Percentiles rank a stretch among this genome's conserved stretches.
These are phyloP conservation scores for Callitettix versicolor DNA, from an alignment of 1,140 invertebrate genomes.

Conservation along the genomic window DNA sequence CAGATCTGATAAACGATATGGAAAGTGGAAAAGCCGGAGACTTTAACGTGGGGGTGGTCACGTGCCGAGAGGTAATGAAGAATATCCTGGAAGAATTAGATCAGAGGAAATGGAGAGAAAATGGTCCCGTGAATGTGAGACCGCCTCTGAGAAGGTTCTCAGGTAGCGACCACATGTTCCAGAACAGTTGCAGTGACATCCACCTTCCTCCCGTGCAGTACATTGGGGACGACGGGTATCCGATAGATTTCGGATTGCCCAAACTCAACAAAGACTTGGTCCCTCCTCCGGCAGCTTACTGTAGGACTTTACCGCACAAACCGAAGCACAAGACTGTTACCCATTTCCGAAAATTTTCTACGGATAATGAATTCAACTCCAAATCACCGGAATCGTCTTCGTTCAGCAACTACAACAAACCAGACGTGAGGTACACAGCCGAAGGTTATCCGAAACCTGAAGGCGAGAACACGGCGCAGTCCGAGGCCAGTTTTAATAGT, in stretches of 20 bases:
- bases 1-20: slow-evolving; percentile 63
- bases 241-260: slow-evolving; percentile 67
- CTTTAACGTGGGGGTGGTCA: slow-evolving; percentile 15
- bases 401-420: too few species aligned
- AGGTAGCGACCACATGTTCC: slow-evolving; percentile 17
- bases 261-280: slow-evolving; percentile 43
- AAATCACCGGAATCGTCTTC: too few species aligned
- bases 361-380: too few species aligned
- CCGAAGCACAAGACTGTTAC: slow-evolving; percentile 42
- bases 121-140: slow-evolving; percentile 30
- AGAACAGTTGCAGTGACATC: slow-evolving; percentile 38
- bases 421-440: too few species aligned
- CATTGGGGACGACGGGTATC: slow-evolving; percentile 62
- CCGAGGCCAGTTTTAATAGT: too few species aligned
- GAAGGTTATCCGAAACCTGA: too few species aligned
- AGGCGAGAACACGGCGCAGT: too few species aligned
- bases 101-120: neutral
- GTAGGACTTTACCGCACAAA: slow-evolving; percentile 57
- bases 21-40: slow-evolving; percentile 45
- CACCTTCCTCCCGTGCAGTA: slow-evolving; percentile 53
- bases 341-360: slow-evolving; percentile 20
- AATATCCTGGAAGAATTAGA: neutral
- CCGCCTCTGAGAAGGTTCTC: slow-evolving; percentile 11
- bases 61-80: slow-evolving; percentile 26
- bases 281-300: slow-evolving; percentile 40